Percentiles rank a stretch among this genome's conserved stretches.
These are phyloP conservation scores for Coluber constrictor DNA, from an alignment of 2,797 vertebrate genomes.

Conservation along the genomic window DNA sequence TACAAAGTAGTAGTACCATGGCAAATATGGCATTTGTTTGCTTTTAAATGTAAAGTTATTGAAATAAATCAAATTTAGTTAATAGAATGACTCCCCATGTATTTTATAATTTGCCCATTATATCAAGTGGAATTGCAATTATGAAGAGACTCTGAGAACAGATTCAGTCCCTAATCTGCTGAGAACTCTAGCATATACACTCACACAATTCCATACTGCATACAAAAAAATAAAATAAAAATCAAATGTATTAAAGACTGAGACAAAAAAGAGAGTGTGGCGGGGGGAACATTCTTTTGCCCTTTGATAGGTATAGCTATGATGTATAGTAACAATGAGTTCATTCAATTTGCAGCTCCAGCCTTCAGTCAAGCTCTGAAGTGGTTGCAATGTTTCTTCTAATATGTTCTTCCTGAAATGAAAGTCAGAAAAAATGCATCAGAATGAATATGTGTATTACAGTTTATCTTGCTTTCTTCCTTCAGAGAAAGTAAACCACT, in stretches of 20 bases:
- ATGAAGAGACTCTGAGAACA: not conserved
- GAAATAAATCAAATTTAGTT: not conserved
- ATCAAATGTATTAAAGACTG: not conserved
- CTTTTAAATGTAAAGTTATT: not conserved
- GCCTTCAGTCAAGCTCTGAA: not conserved
- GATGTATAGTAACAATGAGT: not conserved
- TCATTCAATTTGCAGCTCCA: not conserved
- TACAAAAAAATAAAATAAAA: not conserved
- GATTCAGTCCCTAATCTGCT: not conserved
- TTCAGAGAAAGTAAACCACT: not conserved
- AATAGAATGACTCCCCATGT: not conserved
- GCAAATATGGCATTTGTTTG: not conserved
- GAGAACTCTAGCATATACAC: not conserved
- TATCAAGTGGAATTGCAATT: not conserved
- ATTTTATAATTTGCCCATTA: not conserved
- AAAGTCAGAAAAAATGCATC: not conserved
- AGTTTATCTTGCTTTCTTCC: not conserved
- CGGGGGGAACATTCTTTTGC: not conserved
- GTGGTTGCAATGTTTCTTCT: not conserved
- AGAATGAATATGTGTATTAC: not conserved
- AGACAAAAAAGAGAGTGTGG: not conserved
- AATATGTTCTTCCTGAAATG: not conserved
- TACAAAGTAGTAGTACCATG: not conserved
- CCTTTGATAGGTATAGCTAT: not conserved
- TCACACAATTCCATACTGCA: not conserved